Percentiles rank a stretch among this genome's conserved stretches.
Conservation (phyloP, 2,797 vertebrate genomes). For the Sebastes minor region DNA sequence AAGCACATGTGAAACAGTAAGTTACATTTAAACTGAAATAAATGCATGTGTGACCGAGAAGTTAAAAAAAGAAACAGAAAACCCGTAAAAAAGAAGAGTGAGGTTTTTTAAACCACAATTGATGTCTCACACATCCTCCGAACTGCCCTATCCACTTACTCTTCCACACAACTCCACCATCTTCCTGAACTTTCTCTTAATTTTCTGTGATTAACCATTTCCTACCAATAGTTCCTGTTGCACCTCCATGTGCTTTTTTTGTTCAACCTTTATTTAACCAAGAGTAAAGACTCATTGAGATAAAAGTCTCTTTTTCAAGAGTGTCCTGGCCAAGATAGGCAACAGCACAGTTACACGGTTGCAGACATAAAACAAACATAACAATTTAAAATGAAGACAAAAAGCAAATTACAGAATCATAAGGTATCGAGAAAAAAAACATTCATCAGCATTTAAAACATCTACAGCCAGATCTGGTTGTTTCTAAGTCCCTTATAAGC, state of each 20-base stretch:
- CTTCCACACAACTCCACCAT: background rate
- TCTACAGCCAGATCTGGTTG: no score
- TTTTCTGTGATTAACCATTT: background rate
- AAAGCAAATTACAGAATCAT: no score
- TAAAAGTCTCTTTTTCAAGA: no score
- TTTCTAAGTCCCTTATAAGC: accelerated
- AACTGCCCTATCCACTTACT: background rate
- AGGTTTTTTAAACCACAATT: background rate
- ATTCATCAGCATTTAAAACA: no score
- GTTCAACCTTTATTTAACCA: no score
- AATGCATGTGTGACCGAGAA: background rate
- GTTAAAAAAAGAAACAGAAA: background rate
- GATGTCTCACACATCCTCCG: background rate
- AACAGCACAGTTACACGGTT: no score
- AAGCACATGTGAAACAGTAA: background rate
- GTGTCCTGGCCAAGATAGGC: no score
- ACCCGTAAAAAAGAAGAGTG: background rate
- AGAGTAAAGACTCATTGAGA: no score
- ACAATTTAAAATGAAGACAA: no score
- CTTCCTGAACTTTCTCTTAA: background rate
- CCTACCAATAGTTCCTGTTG: background rate
- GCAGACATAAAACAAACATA: no score
- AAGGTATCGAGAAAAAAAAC: no score
- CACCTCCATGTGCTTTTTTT: background rate
- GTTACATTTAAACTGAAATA: background rate